Evolutionary conservation across 2,888 invertebrate species (phyloP).

Genomic region (Zonitis immaculata): DNA sequence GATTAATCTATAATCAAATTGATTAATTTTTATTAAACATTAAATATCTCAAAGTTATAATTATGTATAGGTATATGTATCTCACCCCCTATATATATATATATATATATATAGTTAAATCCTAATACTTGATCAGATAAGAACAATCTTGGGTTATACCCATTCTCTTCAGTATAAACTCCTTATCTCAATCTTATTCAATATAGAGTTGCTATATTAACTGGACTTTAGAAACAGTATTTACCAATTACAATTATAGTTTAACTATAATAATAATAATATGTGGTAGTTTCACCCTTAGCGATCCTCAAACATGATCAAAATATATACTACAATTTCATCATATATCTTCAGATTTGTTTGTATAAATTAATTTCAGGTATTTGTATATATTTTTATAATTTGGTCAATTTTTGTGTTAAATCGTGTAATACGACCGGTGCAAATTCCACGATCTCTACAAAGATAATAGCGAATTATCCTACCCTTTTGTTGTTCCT

Average conservation of each 20-base stretch:
- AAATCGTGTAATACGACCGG: conserved; percentile 30
- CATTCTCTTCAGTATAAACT: conserved; percentile 6
- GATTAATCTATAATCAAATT: too few species aligned
- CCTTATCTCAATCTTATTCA: conserved; percentile 17
- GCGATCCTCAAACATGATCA: too few species aligned
- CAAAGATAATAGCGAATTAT: conserved; percentile 33
- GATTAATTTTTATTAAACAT: too few species aligned
- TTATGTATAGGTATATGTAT: background rate
- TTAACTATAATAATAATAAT: background rate
- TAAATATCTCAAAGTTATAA: too few species aligned
- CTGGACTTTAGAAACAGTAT: background rate
- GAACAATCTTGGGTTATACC: conserved; percentile 10
- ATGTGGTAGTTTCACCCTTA: background rate
- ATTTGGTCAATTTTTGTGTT: conserved; percentile 7
- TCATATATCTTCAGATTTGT: too few species aligned
- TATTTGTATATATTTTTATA: too few species aligned
- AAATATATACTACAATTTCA: too few species aligned
- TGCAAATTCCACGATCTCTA: conserved; percentile 38
- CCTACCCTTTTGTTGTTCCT: conserved; percentile 10
- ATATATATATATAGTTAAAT: background rate
- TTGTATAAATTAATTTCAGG: too few species aligned
- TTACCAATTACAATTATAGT: background rate
- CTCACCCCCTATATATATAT: too few species aligned
- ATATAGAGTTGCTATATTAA: conserved; percentile 1
- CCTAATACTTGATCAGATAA: conserved; percentile 6